phyloP scores from a whole-genome alignment of 2,113 vertebrate species.

The Ctenodactylus gundi region DNA sequence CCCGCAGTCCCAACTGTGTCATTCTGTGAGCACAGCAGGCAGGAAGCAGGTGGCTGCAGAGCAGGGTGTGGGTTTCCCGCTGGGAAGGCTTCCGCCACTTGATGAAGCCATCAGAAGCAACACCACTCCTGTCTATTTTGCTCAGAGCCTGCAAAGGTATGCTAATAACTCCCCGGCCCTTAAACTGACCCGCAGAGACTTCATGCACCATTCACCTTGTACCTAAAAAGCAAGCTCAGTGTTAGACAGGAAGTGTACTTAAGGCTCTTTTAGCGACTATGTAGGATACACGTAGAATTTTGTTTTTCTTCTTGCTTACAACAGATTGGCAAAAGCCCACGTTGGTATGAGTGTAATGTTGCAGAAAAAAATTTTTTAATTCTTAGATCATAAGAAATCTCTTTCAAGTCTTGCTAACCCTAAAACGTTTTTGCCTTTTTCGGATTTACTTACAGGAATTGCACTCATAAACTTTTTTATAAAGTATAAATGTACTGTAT shows the following conservation, averaged over 20 bases:
- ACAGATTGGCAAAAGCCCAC: neutral
- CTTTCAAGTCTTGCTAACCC: neutral
- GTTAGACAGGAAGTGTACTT: neutral
- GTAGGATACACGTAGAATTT: neutral
- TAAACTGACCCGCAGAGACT: neutral
- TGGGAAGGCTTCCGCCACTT: neutral
- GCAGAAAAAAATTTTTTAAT: conserved; percentile 13
- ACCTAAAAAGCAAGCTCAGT: neutral
- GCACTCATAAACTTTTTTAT: neutral
- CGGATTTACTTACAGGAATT: neutral
- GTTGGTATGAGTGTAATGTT: neutral
- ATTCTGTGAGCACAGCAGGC: neutral
- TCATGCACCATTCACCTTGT: neutral
- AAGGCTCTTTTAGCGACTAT: neutral
- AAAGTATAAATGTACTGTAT: neutral
- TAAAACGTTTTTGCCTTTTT: neutral
- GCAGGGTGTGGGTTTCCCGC: neutral
- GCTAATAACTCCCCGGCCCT: neutral
- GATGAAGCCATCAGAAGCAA: neutral
- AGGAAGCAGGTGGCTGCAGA: neutral
- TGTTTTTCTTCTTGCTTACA: neutral
- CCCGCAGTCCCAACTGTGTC: neutral
- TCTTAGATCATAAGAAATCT: neutral
- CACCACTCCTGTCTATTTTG: neutral
- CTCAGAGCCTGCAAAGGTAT: neutral